Conservation (phyloP, 2,797 vertebrate species). For the Scyliorhinus canicula region DNA sequence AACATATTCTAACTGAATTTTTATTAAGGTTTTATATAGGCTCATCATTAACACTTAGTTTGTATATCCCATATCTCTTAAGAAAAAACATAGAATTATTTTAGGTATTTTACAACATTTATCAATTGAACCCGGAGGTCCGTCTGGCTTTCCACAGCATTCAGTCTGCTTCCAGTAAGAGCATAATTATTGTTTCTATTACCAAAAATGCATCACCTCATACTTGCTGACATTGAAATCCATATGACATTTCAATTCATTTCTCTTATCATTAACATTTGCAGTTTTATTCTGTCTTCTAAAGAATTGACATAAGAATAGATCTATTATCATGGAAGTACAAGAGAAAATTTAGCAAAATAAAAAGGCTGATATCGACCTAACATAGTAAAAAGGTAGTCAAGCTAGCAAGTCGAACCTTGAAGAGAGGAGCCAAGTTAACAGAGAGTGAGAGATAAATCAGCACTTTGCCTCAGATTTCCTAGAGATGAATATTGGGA, state of each 20-base stretch:
- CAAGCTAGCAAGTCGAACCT: not conserved
- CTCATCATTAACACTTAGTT: too few species aligned
- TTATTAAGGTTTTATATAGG: not conserved
- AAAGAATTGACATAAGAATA: not conserved
- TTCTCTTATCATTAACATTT: not conserved
- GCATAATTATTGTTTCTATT: conserved; percentile 24
- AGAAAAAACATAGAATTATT: too few species aligned
- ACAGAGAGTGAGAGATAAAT: not conserved
- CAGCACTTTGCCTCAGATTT: not conserved
- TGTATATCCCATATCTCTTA: not conserved
- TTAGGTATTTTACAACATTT: not conserved
- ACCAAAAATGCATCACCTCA: not conserved
- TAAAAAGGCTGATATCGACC: not conserved
- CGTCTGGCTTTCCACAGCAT: not conserved
- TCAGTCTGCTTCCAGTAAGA: not conserved
- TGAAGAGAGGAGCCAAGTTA: not conserved
- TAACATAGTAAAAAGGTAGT: not conserved
- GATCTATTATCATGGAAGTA: not conserved
- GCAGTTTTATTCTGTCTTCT: not conserved
- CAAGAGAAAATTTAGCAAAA: not conserved
- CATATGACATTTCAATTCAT: not conserved
- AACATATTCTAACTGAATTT: not conserved
- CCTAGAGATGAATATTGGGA: not conserved
- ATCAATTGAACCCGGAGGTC: not conserved
- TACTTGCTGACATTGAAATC: not conserved